Evolutionary conservation across 2,113 vertebrate species (phyloP).

Genomic region (Rhinoderma darwinii): DNA sequence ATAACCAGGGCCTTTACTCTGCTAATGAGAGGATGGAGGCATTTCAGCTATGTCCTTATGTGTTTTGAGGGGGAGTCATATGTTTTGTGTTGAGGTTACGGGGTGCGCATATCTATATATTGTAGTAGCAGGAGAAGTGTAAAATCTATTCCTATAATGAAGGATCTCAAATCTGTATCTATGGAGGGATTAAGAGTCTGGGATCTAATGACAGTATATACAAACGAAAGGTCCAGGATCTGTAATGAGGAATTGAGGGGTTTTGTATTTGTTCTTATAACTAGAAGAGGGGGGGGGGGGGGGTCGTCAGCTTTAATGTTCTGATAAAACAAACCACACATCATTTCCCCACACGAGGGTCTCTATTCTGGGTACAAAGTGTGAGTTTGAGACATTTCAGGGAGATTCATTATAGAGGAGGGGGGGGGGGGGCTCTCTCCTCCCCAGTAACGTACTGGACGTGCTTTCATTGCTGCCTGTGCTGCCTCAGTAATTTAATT

Average conservation of each 20-base stretch:
- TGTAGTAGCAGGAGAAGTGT: neutral
- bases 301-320: conserved; percentile 53
- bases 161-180: neutral
- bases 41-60: neutral
- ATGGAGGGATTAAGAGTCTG: neutral
- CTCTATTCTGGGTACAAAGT: conserved; percentile 58
- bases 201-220: neutral
- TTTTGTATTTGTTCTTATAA: conserved; percentile 48
- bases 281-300: conserved; percentile 16
- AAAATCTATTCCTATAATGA: conserved; percentile 32
- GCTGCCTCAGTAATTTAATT: conserved; percentile 83
- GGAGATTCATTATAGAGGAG: conserved; percentile 55
- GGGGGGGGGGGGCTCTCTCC: conserved; percentile 39
- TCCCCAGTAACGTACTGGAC: conserved; percentile 60
- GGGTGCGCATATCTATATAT: neutral
- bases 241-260: conserved; percentile 44
- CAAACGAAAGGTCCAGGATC: neutral
- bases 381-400: conserved; percentile 60
- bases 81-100: neutral
- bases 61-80: neutral
- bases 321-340: conserved; percentile 59
- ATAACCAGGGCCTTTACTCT: neutral
- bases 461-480: conserved; percentile 67
- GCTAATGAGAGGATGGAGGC: neutral
- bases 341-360: conserved; percentile 47